Conservation (phyloP, 1,140 invertebrate genomes). For the Cyclina sinensis region DNA sequence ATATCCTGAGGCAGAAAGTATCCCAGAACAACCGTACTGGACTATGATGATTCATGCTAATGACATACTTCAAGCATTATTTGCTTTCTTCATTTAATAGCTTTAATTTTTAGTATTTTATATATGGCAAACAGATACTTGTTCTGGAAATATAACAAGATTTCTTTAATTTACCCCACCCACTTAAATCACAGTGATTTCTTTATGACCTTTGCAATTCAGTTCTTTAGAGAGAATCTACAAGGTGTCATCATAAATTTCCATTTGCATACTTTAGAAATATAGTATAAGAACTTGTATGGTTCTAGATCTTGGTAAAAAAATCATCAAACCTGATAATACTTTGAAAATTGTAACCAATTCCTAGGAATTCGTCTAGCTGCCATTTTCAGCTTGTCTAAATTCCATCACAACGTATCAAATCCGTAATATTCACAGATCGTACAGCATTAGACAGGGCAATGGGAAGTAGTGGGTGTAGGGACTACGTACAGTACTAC, state of each 20-base stretch:
- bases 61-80: too few relatives aligned
- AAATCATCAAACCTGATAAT: not conserved
- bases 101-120: too few relatives aligned
- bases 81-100: too few relatives aligned
- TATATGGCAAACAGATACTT: too few relatives aligned
- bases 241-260: conserved; percentile 18
- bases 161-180: conserved; percentile 41
- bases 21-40: too few relatives aligned
- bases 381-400: conserved; percentile 11
- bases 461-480: too few relatives aligned
- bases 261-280: not conserved
- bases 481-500: too few relatives aligned
- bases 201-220: conserved; percentile 40
- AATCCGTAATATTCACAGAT: too few relatives aligned
- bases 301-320: not conserved
- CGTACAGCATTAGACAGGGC: too few relatives aligned
- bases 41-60: too few relatives aligned
- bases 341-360: conserved; percentile 50
- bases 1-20: too few relatives aligned
- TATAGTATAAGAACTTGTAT: not conserved
- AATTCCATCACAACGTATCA: not conserved
- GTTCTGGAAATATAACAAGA: too few relatives aligned
- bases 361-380: conserved; percentile 43
- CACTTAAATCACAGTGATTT: not conserved
- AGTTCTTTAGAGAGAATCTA: not conserved